Percentiles rank a stretch among this genome's conserved stretches.
Conservation (phyloP, 2,113 vertebrate genomes). For the Perognathus longimembris region DNA sequence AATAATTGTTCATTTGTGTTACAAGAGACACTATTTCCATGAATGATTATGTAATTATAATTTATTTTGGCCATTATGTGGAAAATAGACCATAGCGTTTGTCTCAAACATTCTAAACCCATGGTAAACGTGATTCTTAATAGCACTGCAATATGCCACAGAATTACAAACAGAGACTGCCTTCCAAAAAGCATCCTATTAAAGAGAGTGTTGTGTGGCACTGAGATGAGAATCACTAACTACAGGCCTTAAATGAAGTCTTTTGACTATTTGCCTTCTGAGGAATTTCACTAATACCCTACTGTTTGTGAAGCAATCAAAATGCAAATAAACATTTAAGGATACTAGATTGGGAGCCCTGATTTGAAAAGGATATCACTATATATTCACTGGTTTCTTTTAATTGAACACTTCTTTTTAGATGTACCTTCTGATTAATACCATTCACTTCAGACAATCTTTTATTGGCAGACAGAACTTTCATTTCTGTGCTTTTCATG, state of each 20-base stretch:
- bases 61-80: neutral
- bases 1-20: constrained; percentile 21
- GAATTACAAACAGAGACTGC: constrained; percentile 48
- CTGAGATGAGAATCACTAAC: constrained; percentile 65
- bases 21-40: neutral
- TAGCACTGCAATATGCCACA: neutral
- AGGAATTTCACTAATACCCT: constrained; percentile 78
- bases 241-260: constrained; percentile 63
- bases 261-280: constrained; percentile 75
- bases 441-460: constrained; percentile 8
- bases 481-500: constrained; percentile 51
- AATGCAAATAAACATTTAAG: constrained; percentile 82
- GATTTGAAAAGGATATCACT: constrained; percentile 70
- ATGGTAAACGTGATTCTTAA: constrained; percentile 24
- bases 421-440: constrained; percentile 75
- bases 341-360: constrained; percentile 65
- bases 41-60: neutral
- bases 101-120: constrained; percentile 50
- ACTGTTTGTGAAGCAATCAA: constrained; percentile 81
- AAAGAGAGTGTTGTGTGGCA: constrained; percentile 5
- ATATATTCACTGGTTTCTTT: constrained; percentile 73
- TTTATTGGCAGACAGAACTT: constrained; percentile 60
- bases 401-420: constrained; percentile 70
- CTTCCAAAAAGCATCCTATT: constrained; percentile 57
- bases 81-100: constrained; percentile 35